Percentiles rank a stretch among this genome's conserved stretches.
Evolutionary conservation across 2,797 vertebrate genomes (phyloP).

Genomic region (Gorsachius magnificus): DNA sequence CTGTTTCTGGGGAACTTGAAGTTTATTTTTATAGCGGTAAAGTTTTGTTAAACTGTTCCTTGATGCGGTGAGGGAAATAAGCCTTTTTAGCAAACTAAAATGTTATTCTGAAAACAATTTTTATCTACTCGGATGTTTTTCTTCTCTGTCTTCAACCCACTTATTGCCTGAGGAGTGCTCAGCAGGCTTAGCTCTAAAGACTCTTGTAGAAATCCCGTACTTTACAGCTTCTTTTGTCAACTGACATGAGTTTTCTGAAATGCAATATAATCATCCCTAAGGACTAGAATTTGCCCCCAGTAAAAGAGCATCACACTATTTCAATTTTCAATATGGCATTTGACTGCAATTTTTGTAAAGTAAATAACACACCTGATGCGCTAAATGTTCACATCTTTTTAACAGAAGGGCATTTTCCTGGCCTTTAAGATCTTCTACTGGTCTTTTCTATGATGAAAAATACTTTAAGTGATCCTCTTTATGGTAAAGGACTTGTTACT

Average conservation of each 20-base stretch:
- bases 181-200: background rate
- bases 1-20: background rate
- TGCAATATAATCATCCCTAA: background rate
- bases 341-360: background rate
- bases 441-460: background rate
- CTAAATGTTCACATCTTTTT: background rate
- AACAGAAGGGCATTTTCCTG: background rate
- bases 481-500: background rate
- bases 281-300: background rate
- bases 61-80: background rate
- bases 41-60: background rate
- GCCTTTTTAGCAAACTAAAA: background rate
- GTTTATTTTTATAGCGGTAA: background rate
- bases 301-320: background rate
- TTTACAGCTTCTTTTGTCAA: background rate
- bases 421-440: background rate
- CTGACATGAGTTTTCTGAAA: background rate
- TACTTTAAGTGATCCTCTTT: background rate
- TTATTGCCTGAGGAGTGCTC: background rate
- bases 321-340: background rate
- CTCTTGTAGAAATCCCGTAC: background rate
- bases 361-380: background rate
- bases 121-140: background rate
- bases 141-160: background rate
- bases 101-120: slow-evolving; percentile 10